Evolutionary conservation across 2,888 invertebrate genomes (phyloP).

Genomic region (Muscina levida): DNA sequence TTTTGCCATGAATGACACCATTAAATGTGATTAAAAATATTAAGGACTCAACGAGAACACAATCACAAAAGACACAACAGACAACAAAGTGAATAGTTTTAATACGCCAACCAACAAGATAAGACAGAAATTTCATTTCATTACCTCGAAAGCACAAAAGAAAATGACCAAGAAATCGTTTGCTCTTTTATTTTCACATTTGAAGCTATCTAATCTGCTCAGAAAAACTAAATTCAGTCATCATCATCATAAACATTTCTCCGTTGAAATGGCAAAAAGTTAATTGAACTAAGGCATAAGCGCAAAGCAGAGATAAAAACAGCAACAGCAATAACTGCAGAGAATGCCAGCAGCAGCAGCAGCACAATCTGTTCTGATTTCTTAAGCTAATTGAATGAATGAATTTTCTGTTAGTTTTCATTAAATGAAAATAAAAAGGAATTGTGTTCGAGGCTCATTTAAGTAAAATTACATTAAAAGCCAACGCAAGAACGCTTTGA

Average conservation of each 20-base stretch:
- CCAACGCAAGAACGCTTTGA: neutral
- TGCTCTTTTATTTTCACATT: neutral
- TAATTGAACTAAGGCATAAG: too few relatives aligned
- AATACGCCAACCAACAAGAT: too few relatives aligned
- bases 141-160: too few relatives aligned
- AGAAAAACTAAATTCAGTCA: too few relatives aligned
- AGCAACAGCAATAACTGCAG: neutral
- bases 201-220: too few relatives aligned
- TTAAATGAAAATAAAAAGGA: neutral
- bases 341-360: conserved; percentile 5
- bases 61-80: too few relatives aligned
- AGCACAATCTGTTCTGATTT: neutral
- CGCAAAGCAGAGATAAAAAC: neutral
- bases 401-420: conserved; percentile 10
- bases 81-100: too few relatives aligned
- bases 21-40: conserved; percentile 2
- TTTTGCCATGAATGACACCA: conserved; percentile 19
- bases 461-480: conserved; percentile 13
- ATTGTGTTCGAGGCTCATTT: neutral
- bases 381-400: conserved; percentile 10
- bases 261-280: too few relatives aligned
- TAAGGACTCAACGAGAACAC: too few relatives aligned
- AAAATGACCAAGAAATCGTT: neutral
- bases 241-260: too few relatives aligned
- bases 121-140: too few relatives aligned